Conservation (phyloP, 2,113 vertebrate species). For the Otolemur garnettii region DNA sequence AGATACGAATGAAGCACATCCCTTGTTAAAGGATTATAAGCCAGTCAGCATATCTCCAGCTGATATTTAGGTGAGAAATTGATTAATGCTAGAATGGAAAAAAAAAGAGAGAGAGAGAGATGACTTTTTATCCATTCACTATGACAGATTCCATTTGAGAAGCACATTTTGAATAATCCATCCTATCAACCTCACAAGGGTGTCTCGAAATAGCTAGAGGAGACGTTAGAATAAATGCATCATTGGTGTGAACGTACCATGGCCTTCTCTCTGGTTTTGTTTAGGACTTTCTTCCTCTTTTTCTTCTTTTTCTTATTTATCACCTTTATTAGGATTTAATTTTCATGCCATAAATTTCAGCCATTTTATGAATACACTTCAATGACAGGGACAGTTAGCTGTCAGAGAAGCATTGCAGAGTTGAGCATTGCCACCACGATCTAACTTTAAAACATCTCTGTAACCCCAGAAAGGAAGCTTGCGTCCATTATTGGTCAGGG, state of each 20-base stretch:
- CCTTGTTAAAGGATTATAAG: neutral
- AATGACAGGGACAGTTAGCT: too few species aligned
- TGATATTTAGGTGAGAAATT: constrained; percentile 11
- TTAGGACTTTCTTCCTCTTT: neutral
- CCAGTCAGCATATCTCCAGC: neutral
- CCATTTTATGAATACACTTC: neutral
- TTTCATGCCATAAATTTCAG: neutral
- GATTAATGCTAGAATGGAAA: constrained; percentile 38
- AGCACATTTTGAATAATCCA: neutral
- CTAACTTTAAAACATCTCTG: neutral
- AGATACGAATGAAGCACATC: neutral
- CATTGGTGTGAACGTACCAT: neutral
- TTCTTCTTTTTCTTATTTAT: neutral
- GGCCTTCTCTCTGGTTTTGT: neutral
- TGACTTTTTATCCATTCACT: neutral
- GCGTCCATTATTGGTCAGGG: neutral
- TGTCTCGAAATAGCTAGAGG: neutral
- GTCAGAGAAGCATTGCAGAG: neutral
- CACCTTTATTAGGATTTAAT: neutral
- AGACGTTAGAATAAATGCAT: neutral
- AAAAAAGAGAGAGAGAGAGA: neutral
- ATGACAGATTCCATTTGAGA: neutral
- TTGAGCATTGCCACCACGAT: neutral
- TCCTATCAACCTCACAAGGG: neutral
- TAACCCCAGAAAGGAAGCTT: neutral